Percentiles rank a stretch among this genome's conserved stretches.
These are phyloP conservation scores for Cyaniris semiargus DNA, from an alignment of 2,888 invertebrate species.

Conservation along the genomic window DNA sequence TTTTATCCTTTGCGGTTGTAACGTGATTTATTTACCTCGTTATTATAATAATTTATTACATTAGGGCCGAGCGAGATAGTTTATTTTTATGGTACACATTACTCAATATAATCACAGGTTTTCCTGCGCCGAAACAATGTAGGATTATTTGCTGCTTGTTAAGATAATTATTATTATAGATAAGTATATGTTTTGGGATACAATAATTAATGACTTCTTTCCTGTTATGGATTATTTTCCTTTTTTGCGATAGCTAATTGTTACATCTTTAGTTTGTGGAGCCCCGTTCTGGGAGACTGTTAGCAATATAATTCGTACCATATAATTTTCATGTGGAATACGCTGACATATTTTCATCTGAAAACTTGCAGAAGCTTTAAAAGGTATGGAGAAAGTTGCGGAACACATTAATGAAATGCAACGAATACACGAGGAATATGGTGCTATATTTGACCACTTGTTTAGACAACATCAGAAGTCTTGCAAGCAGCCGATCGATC, in stretches of 20 bases:
- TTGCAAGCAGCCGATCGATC: constrained; percentile 95
- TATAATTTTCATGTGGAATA: background rate
- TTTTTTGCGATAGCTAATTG: background rate
- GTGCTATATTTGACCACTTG: constrained; percentile 98
- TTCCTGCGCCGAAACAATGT: constrained; percentile 1
- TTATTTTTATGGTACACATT: constrained; percentile 30
- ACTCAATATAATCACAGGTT: constrained; percentile 27
- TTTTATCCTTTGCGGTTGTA: constrained; percentile 26
- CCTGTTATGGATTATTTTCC: background rate
- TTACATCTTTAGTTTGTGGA: background rate
- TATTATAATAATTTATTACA: constrained; percentile 31
- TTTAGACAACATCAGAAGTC: constrained; percentile 97
- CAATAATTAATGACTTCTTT: background rate
- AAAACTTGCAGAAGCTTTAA: constrained; percentile 88
- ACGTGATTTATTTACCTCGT: constrained; percentile 25
- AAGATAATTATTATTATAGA: constrained; percentile 21
- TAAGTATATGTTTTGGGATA: background rate
- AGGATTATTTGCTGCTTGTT: constrained; percentile 24
- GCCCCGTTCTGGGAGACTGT: background rate
- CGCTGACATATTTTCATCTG: background rate
- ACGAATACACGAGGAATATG: constrained; percentile 99
- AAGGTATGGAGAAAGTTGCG: constrained; percentile 99
- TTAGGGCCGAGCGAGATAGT: constrained; percentile 10
- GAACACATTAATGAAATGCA: constrained; percentile 99
- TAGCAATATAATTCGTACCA: background rate